These are phyloP conservation scores for Matsumurasca onukii DNA, from an alignment of 1,140 invertebrate species.

Conservation along the genomic window DNA sequence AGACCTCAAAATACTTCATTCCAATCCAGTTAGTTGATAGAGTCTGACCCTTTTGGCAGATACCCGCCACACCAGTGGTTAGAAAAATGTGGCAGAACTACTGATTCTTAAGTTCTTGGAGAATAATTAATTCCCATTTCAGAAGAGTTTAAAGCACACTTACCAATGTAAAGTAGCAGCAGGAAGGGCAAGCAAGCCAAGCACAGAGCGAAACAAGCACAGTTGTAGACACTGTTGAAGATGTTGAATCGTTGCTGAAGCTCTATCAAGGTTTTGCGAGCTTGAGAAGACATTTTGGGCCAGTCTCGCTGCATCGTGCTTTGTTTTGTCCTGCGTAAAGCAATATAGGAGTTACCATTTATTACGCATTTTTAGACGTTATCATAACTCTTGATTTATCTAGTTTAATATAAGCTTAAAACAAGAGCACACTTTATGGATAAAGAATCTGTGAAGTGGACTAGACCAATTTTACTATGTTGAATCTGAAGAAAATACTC, in stretches of 20 bases:
- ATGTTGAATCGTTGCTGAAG: neutral
- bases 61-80: neutral
- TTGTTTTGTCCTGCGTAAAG: neutral
- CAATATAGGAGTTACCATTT: neutral
- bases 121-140: neutral
- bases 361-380: neutral
- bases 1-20: no score
- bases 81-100: neutral
- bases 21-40: no score
- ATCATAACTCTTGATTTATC: neutral
- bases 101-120: neutral
- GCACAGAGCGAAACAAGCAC: neutral
- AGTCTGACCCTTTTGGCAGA: neutral
- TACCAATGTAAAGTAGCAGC: neutral
- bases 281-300: constrained; percentile 4
- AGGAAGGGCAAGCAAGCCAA: neutral
- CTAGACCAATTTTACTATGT: neutral
- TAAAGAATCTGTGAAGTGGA: neutral
- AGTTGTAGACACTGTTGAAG: constrained; percentile 1
- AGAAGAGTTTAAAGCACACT: neutral
- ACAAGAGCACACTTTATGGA: neutral
- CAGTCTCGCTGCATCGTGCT: constrained; percentile 1
- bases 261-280: neutral
- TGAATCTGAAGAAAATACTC: neutral
- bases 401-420: neutral